These are phyloP conservation scores for Simalia tracyae DNA, from an alignment of 2,797 vertebrate species.

Conservation along the genomic window DNA sequence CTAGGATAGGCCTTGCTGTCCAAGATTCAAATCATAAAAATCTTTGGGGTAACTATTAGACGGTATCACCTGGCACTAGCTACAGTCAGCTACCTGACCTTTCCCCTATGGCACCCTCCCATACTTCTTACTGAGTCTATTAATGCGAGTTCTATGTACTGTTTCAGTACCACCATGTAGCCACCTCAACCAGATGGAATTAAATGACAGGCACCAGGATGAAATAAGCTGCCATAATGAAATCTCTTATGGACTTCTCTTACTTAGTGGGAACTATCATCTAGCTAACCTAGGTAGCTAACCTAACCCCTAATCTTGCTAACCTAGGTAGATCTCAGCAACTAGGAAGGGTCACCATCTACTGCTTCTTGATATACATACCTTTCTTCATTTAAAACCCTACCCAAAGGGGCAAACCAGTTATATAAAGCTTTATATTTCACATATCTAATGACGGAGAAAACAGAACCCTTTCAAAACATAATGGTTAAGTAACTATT, in stretches of 20 bases:
- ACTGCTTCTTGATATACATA: not conserved
- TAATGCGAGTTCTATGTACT: not conserved
- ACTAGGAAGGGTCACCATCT: not conserved
- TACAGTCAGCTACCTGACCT: not conserved
- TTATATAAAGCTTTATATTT: not conserved
- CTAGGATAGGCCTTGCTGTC: not conserved
- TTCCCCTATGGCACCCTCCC: not conserved
- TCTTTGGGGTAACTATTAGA: not conserved
- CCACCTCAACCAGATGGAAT: not conserved
- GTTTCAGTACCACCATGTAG: not conserved
- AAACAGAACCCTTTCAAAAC: not conserved
- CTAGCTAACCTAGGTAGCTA: not conserved
- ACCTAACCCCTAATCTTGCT: too few relatives aligned
- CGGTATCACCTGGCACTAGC: not conserved
- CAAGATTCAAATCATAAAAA: not conserved
- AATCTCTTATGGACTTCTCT: not conserved
- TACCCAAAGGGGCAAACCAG: not conserved
- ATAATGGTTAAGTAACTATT: not conserved
- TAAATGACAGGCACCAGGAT: not conserved
- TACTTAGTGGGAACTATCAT: not conserved
- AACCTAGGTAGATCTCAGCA: not conserved
- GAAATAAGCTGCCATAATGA: not conserved
- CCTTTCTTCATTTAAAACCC: not conserved
- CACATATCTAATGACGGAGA: not conserved
- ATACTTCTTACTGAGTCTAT: not conserved